Base-by-base conservation (phyloP, 37 sponge, comb jelly and placozoan species). In the Ianthella basta region DNA sequence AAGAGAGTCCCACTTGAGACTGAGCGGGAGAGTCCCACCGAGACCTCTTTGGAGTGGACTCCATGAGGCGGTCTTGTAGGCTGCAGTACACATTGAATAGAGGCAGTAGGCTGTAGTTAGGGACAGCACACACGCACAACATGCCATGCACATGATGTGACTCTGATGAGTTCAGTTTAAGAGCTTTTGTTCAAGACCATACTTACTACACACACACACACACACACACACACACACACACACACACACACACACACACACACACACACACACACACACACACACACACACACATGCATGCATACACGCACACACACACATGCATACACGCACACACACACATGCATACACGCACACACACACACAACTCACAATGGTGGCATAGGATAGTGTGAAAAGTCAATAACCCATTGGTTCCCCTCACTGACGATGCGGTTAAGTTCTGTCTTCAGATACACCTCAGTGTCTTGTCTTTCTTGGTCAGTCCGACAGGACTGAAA, bases 1-100 rank as follows among this genome's bases (percentile, higher is more conserved):
- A 44, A 3, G 50, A 3, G 6, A 3, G 50, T 44, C 50, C 50
- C 50, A 44, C 8, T 44, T 3, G 50, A 3, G 50, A 44, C 50
- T 87, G 93, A 40, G 90, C 84, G 55, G 92, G 93, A 20, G 87
- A 84, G 82, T 93, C 93, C 93, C 93, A 93, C 1, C 93, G 90
- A 40, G 88, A 88, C 74, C 56, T 83, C 63, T 77, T 38, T 21
- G 40, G 33, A 13, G 64, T 5, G 4, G 64, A 27, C 29, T 61
- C 64, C 10, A 12, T 10, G 10, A 61, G 12, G 10, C 14, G 14
- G 24, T 12, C 64, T 61, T 27, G 64, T 29, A 61, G 64, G 24
- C 64, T 61, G 64, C 64, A 61, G 64, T 29, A 10, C 24, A n/a
- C n/a, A 44, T 44, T 3, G 50, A 44, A 44, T 44, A 44, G 6